Evolutionary conservation across 2,888 invertebrate species (phyloP), one percentile per base, ranked within the genome.

Genomic region (Lamellibrachia columna): DNA sequence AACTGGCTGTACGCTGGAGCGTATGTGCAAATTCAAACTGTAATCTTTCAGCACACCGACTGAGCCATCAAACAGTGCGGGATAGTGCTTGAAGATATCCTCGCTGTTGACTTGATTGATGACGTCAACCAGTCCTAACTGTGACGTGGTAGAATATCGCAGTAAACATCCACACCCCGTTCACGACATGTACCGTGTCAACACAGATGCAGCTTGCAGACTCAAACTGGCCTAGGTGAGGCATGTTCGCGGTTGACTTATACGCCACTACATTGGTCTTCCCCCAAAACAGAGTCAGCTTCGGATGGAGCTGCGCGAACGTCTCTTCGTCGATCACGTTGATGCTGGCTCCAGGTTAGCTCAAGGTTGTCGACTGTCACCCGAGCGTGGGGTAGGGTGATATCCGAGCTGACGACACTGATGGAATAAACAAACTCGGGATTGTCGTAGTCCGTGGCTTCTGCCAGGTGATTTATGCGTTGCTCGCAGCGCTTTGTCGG

Each of bases 11-110:
- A 94, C 93, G 52, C 8, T 90, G 58, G 93, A 90, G 60, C 94
- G 93, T 7, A 94, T 92, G 90, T 94, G 94, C n/a, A 94, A 91
- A 52, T 94, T 93, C 7, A 93, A 60, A 92, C 93, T 15, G 53
- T 52, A 60, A 91, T 93, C 93, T 28, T 28, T 28, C 28, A 28
- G 28, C 28, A 28, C 28, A 28, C 28, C 28, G 28, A 28, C 28
- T 28, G 28, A 28, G 28, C 28, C 28, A 28, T 28, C 28, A 28
- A 28, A 28, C 28, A 28, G 28, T 28, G 28, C 90, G 28, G 28
- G 6, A 9, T 60, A 7, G 15, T 60, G 60, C 9, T 6, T 6
- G 60, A 22, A 15, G 4, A 60, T 15, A 60, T 60, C 15, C 15
- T 60, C 15, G 1, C 15, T 60, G 15, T 22, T 28, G 28, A 28